These are phyloP conservation scores for Catalaphyllia jardinei DNA, from an alignment of 64 coral and sea anemone species.

Conservation along the genomic window DNA sequence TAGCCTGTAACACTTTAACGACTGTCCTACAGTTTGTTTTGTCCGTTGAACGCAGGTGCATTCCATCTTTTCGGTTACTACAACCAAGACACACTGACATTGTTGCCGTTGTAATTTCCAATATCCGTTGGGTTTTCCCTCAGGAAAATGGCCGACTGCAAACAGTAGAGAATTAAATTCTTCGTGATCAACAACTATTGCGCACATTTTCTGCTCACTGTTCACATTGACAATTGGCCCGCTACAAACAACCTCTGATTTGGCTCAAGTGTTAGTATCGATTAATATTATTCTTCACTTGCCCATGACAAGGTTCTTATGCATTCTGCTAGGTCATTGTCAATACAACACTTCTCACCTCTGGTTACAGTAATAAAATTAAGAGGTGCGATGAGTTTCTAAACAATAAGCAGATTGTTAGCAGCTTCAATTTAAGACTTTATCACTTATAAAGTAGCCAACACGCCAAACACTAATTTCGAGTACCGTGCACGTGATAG, in stretches of 20 bases:
- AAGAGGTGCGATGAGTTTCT: no score
- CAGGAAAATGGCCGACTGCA: constrained; percentile 10
- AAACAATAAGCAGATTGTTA: no score
- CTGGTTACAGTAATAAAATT: no score
- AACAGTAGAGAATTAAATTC: constrained; percentile 4
- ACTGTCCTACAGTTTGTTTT: not conserved
- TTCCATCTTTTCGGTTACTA: not conserved
- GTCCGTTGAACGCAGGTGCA: not conserved
- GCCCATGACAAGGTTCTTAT: no score
- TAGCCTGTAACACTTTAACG: not conserved
- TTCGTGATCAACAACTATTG: not conserved
- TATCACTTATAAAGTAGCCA: no score
- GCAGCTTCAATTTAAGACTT: no score
- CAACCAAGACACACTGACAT: not conserved
- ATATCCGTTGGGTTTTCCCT: not conserved
- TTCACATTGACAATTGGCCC: not conserved
- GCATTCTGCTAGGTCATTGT: no score
- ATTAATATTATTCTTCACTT: no score
- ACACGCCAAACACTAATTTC: no score
- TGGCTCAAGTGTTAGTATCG: not conserved
- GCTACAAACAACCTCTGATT: not conserved
- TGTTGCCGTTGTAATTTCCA: not conserved
- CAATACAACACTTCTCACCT: no score
- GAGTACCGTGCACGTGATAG: no score
- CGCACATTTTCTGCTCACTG: not conserved